phyloP scores from a whole-genome alignment of 2,797 vertebrate genomes.

The Manis crassicaudata region DNA sequence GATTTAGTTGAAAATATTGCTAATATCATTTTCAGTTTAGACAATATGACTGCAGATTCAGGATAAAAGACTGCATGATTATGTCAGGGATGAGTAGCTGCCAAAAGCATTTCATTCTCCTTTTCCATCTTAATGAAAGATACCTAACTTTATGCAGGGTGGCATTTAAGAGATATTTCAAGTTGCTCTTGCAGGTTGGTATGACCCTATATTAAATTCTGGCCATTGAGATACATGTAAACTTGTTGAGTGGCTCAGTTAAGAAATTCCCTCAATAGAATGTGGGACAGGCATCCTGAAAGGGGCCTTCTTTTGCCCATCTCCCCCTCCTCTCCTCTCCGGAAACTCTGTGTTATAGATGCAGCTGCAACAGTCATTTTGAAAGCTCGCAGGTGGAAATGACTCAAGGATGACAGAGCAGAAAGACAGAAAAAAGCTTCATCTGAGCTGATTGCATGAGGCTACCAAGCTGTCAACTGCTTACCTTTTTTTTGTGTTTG shows the following conservation, averaged over 20 bases:
- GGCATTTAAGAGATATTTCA: neutral
- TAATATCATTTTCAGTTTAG: neutral
- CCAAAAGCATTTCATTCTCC: neutral
- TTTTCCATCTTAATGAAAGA: neutral
- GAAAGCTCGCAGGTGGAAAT: neutral
- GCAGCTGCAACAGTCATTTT: neutral
- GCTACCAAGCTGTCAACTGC: neutral
- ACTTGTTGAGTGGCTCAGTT: neutral
- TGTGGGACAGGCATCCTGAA: neutral
- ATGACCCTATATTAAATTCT: neutral
- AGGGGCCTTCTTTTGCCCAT: neutral
- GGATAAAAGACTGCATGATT: neutral
- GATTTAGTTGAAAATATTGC: neutral
- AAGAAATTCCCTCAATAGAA: neutral
- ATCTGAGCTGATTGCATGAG: neutral
- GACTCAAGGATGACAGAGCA: neutral
- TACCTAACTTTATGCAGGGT: neutral
- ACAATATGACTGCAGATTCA: neutral
- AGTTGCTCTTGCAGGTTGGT: neutral
- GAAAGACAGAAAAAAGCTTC: neutral
- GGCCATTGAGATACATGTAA: neutral
- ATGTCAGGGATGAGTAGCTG: neutral
- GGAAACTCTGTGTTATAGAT: neutral
- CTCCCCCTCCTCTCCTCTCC: neutral
- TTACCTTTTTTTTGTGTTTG: neutral